phyloP scores from a whole-genome alignment of 2,113 vertebrate genomes.

The Carassius carassius region DNA sequence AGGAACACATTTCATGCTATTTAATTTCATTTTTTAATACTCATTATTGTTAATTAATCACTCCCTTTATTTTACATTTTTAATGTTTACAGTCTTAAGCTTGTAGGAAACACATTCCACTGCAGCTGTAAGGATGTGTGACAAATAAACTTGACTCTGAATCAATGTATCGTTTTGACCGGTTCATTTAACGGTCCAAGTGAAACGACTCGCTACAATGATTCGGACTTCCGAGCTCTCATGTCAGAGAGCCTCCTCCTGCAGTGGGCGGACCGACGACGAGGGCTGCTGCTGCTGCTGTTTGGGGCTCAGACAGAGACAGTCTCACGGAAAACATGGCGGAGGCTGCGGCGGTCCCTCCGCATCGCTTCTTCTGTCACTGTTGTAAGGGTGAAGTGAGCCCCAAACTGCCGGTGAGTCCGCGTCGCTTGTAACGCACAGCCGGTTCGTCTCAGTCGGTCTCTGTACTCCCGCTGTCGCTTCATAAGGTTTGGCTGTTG shows the following conservation, averaged over 20 bases:
- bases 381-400: slow-evolving; percentile 97
- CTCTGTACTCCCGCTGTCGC: not conserved
- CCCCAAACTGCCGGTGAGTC: slow-evolving; percentile 94
- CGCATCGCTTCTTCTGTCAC: slow-evolving; percentile 98
- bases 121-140: not conserved
- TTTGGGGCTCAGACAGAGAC: slow-evolving; percentile 30
- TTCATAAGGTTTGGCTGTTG: not conserved
- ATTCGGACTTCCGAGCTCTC: not conserved
- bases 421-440: not conserved
- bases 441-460: not conserved
- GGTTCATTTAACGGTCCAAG: not conserved
- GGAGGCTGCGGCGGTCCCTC: slow-evolving; percentile 90
- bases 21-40: not conserved
- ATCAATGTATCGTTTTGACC: not conserved
- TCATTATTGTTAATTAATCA: not conserved
- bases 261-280: slow-evolving; percentile 71
- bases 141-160: not conserved
- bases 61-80: not conserved
- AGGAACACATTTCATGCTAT: not conserved
- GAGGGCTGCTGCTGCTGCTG: slow-evolving; percentile 71
- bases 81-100: too few species aligned
- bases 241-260: slow-evolving; percentile 14
- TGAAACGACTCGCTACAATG: not conserved
- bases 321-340: slow-evolving; percentile 82
- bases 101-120: not conserved